phyloP scores from a whole-genome alignment of 2,113 vertebrate genomes.

The Atlantisia rogersi region DNA sequence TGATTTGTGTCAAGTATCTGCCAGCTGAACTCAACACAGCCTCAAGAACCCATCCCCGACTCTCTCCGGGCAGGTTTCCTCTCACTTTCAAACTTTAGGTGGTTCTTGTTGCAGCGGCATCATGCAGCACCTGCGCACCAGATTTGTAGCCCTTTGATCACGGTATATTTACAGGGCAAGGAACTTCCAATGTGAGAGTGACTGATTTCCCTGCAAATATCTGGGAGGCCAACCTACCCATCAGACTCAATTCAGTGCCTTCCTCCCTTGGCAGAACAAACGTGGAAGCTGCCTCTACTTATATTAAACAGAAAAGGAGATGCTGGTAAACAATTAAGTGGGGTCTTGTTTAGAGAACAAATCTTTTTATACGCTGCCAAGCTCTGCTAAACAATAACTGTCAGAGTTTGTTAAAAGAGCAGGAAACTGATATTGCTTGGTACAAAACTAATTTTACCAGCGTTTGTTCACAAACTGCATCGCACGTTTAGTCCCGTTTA shows the following conservation, averaged over 20 bases:
- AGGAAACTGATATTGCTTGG: neutral
- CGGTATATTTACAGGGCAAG: neutral
- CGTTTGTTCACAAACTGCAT: neutral
- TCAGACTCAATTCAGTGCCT: neutral
- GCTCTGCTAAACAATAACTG: neutral
- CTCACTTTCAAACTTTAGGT: neutral
- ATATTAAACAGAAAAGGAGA: neutral
- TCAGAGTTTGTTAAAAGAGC: neutral
- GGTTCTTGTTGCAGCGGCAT: neutral
- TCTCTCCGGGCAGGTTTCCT: neutral
- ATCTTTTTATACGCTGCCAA: neutral
- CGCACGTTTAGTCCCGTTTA: neutral
- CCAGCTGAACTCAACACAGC: slow-evolving; percentile 23
- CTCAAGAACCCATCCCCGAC: neutral
- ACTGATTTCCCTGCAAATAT: neutral
- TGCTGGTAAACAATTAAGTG: neutral
- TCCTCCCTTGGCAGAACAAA: neutral
- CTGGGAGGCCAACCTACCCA: neutral
- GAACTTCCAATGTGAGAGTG: neutral
- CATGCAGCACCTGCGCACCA: neutral
- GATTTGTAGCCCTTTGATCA: slow-evolving; percentile 30
- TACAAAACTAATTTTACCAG: neutral
- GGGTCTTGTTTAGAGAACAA: neutral
- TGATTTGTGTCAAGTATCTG: slow-evolving; percentile 63
- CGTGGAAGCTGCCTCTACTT: neutral